Evolutionary conservation across 2,113 vertebrate species (phyloP).

Genomic region (Podarcis raffonei): DNA sequence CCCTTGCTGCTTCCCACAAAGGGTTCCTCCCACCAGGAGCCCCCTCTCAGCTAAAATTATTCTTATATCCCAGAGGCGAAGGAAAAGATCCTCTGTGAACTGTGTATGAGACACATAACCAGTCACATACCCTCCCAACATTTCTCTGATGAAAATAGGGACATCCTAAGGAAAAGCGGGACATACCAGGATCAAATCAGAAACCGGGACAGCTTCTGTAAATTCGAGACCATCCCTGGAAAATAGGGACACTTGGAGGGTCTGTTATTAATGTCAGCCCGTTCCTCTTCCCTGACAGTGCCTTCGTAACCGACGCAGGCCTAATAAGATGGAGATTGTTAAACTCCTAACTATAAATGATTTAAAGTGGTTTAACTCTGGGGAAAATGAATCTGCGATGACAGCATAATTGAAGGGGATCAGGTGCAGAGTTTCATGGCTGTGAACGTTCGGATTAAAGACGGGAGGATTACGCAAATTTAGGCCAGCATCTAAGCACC

Average conservation of each 20-base stretch:
- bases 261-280: background rate
- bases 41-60: background rate
- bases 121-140: background rate
- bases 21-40: too few species aligned
- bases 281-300: background rate
- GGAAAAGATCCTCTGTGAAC: background rate
- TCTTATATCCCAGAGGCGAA: background rate
- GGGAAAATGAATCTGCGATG: background rate
- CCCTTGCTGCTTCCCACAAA: too few species aligned
- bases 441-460: constrained; percentile 33
- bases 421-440: background rate
- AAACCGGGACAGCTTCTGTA: too few species aligned
- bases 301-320: background rate
- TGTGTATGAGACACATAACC: background rate
- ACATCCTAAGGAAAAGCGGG: too few species aligned
- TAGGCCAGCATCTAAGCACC: background rate
- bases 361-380: constrained; percentile 9
- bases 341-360: background rate
- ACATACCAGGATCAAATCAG: too few species aligned
- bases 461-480: background rate
- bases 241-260: too few species aligned
- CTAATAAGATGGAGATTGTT: constrained; percentile 1
- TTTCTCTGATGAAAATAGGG: too few species aligned
- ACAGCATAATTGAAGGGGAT: constrained; percentile 1
- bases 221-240: too few species aligned